These are phyloP conservation scores for Epistrophe grossulariae DNA, from an alignment of 2,888 invertebrate genomes.

Conservation along the genomic window DNA sequence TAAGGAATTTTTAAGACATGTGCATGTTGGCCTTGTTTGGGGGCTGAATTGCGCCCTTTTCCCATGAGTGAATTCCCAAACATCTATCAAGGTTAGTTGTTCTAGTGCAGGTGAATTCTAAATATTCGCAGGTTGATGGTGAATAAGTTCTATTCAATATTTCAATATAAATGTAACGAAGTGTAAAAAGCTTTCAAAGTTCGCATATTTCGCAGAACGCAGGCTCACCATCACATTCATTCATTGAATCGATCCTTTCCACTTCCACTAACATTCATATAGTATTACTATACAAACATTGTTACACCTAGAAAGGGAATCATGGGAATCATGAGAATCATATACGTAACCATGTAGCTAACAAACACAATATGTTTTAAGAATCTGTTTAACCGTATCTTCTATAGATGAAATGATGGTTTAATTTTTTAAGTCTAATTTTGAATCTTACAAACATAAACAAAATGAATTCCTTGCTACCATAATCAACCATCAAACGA, in stretches of 20 bases:
- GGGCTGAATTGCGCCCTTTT: not conserved
- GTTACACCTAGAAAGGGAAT: not conserved
- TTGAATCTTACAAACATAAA: not conserved
- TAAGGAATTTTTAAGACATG: not conserved
- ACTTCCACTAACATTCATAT: not conserved
- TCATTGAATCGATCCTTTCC: not conserved
- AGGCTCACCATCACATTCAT: not conserved
- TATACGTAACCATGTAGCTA: not conserved
- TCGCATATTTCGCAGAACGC: not conserved
- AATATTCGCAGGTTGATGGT: not conserved
- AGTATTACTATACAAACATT: no score
- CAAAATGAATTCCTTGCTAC: not conserved
- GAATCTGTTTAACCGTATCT: not conserved
- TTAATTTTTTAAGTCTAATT: not conserved
- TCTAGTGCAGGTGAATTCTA: not conserved
- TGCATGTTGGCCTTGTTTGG: not conserved
- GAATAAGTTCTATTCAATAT: not conserved
- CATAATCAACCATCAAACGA: not conserved
- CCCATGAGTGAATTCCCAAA: not conserved
- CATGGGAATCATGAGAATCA: no score
- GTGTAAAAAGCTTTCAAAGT: not conserved
- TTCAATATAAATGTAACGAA: not conserved
- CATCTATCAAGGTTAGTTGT: not conserved
- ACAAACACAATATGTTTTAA: not conserved
- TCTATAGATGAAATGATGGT: not conserved